Base-by-base conservation (phyloP, 2,888 invertebrate genomes). In the Mylabris sibirica region DNA sequence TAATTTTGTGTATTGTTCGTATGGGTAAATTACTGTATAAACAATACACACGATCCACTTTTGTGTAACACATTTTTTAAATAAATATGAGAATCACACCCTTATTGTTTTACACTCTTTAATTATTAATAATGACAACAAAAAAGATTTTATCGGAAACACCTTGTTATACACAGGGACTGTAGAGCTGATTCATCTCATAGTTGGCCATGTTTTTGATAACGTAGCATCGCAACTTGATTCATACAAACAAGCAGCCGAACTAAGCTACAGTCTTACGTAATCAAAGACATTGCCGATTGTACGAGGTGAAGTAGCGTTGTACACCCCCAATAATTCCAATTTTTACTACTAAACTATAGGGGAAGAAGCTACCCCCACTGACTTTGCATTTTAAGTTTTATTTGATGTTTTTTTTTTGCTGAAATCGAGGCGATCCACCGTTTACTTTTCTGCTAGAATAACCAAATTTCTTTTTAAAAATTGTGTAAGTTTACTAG, bases 1-100 rank as follows among this genome's bases (percentile, higher is more conserved):
- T 49, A 20, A n/a, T 20, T 53, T 53, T 12, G n/a, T 24, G 53
- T 12, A 53, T 53, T 53, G 53, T 53, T 53, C 24, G 60, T 59
- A 63, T 63, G 9, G 9, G 66, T 22, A 63, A 63, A 57, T 60
- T 70, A 49, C 59, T n/a, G 2, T 12, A n/a, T n/a, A 63, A 59
- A 70, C 67, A 70, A 70, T 70, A 60, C 66, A 20, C 22, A 24
- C 67, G 70, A 64, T 67, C 70, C 65, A 70, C 65, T 70, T 70
- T 70, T 68, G 64, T 61, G 38, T 62, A 26, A 41, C 64, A 59
- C 60, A 49, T 60, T 66, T 64, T 60, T 35, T 38, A 9, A 38
- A 20, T 38, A 61, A 38, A 61, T 38, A 61, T 38, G 38, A 41
- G 35, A 61, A 38, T 68, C 64, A 57, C 68, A 68, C 68, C 68